These are phyloP conservation scores for Vandiemenella viatica DNA, from an alignment of 2,888 invertebrate species.

Conservation along the genomic window DNA sequence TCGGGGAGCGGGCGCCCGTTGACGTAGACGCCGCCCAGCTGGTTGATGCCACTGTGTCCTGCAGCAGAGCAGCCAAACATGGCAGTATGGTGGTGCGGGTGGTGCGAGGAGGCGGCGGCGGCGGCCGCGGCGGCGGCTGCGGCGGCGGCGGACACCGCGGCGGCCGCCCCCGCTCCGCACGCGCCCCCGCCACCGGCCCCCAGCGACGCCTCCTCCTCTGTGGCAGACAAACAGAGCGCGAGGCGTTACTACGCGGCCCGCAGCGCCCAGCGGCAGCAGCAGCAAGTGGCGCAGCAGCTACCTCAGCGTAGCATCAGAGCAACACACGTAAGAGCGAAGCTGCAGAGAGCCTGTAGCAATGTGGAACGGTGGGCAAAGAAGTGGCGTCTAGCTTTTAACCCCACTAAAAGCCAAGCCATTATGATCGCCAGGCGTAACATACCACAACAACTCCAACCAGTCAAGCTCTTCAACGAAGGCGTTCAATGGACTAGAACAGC, in stretches of 20 bases:
- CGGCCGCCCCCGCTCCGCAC: background rate
- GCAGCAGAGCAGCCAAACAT: constrained; percentile 22
- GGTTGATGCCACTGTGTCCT: constrained; percentile 98
- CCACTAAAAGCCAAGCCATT: no score
- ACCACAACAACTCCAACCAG: no score
- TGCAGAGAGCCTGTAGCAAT: no score
- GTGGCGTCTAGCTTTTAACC: no score
- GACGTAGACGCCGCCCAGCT: constrained; percentile 98
- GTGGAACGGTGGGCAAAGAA: no score
- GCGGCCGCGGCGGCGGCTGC: background rate
- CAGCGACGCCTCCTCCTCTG: background rate
- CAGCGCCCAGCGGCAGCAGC: background rate
- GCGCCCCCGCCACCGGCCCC: background rate
- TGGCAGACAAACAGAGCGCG: background rate
- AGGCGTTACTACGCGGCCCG: background rate
- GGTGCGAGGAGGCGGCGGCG: constrained; percentile 6
- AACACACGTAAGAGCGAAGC: no score
- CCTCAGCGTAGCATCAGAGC: no score
- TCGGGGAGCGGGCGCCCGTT: constrained; percentile 96
- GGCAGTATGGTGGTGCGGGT: constrained; percentile 12
- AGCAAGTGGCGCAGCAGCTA: background rate
- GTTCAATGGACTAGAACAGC: no score
- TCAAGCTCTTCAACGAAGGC: no score
- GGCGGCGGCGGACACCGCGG: background rate
- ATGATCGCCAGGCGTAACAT: no score